Conservation (phyloP, 2,888 invertebrate genomes). For the Tubiluchus corallicola region DNA sequence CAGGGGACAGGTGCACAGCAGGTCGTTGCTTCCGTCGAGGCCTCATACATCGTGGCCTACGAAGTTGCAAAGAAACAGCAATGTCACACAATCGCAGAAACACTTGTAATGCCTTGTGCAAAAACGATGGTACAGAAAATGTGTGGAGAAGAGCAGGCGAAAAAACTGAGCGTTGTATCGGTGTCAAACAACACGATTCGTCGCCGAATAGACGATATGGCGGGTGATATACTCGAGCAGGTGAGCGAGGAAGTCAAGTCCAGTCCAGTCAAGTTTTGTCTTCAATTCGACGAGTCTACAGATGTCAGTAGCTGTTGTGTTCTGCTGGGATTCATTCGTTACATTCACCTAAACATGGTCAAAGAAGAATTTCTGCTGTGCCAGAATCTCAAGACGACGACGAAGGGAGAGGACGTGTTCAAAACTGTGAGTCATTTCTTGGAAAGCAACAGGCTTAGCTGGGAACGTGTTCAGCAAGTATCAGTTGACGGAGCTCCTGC, state of each 20-base stretch:
- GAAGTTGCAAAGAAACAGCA: too few species aligned
- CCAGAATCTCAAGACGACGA: not conserved
- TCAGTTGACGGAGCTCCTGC: not conserved
- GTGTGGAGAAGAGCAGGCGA: not conserved
- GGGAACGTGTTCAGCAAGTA: conserved; percentile 1
- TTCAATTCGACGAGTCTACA: conserved; percentile 1
- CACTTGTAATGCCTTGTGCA: not conserved
- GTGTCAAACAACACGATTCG: not conserved
- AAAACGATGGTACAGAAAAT: not conserved
- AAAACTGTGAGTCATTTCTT: not conserved
- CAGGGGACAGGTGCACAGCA: too few species aligned
- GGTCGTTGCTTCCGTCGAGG: too few species aligned
- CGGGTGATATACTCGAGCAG: not conserved
- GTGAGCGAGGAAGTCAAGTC: not conserved
- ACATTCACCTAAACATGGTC: not conserved
- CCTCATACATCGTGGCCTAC: conserved; percentile 1
- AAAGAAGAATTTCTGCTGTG: not conserved
- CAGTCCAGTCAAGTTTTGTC: not conserved
- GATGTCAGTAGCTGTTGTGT: not conserved
- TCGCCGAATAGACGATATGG: not conserved
- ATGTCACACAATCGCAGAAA: not conserved
- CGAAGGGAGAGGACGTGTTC: not conserved
- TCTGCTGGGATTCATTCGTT: not conserved
- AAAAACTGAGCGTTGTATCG: conserved; percentile 3
- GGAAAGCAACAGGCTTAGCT: not conserved